A percentile compares a stretch with the other conserved stretches of the same genome.
These are phyloP conservation scores for Cetonia aurata DNA, from an alignment of 2,888 invertebrate species.

Conservation along the genomic window DNA sequence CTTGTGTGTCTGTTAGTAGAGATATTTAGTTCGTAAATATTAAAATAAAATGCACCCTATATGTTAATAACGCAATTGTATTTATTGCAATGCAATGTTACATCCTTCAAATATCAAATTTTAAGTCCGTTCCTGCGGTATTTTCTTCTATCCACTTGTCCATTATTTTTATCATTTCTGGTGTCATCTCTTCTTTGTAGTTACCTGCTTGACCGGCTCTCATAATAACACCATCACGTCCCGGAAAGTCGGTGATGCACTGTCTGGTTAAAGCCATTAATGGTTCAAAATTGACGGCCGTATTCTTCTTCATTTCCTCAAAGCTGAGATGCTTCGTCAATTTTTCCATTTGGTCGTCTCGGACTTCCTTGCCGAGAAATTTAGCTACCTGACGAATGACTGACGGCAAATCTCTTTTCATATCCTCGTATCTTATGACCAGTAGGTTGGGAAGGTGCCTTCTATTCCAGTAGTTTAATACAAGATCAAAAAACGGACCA, in stretches of 20 bases:
- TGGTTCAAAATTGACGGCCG: constrained; percentile 64
- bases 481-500: constrained; percentile 31
- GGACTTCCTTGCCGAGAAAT: constrained; percentile 62
- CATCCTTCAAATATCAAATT: constrained; percentile 12
- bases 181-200: constrained; percentile 71
- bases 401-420: constrained; percentile 63
- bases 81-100: too few species aligned
- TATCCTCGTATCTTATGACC: constrained; percentile 46
- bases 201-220: constrained; percentile 62
- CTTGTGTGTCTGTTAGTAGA: too few species aligned
- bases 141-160: constrained; percentile 76
- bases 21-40: too few species aligned
- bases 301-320: constrained; percentile 68
- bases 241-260: not conserved
- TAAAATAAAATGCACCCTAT: too few species aligned
- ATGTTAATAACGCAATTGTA: too few species aligned
- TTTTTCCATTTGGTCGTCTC: constrained; percentile 59
- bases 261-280: not conserved
- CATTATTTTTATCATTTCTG: constrained; percentile 76
- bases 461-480: constrained; percentile 35
- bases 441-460: constrained; percentile 41
- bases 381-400: constrained; percentile 63
- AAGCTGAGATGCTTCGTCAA: constrained; percentile 67
- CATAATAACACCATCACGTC: constrained; percentile 57
- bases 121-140: constrained; percentile 62